A percentile compares a stretch with the other conserved stretches of the same genome.
phyloP scores from a whole-genome alignment of 1,140 invertebrate species.

The Geopemphigus sp. region DNA sequence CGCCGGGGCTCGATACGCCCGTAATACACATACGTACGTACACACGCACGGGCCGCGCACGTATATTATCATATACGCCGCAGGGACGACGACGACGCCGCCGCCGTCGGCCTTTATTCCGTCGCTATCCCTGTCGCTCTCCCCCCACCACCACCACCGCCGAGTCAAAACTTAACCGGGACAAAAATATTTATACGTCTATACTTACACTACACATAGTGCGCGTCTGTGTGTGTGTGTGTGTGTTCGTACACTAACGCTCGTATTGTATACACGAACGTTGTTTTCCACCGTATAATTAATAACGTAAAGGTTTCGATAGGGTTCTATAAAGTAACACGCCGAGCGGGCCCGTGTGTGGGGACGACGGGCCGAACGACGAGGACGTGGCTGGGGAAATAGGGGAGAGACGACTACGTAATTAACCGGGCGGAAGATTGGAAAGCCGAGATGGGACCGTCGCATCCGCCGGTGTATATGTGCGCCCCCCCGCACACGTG shows the following conservation, averaged over 20 bases:
- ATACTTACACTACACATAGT: not conserved
- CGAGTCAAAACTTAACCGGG: constrained; percentile 20
- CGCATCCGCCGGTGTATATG: no score
- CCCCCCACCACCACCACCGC: not conserved
- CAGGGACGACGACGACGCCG: not conserved
- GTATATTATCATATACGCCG: not conserved
- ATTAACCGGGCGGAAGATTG: constrained; percentile 23
- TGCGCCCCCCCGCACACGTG: no score
- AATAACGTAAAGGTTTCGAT: constrained; percentile 26
- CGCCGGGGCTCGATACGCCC: constrained; percentile 41
- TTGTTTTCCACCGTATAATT: constrained; percentile 20
- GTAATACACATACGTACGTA: no score
- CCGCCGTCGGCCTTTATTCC: constrained; percentile 9
- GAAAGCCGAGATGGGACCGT: not conserved
- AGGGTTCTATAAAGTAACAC: no score
- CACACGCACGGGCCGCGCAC: no score
- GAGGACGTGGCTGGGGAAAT: no score
- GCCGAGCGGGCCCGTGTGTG: not conserved
- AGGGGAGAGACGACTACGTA: not conserved
- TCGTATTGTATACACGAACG: no score
- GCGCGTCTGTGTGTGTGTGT: not conserved
- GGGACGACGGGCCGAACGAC: not conserved
- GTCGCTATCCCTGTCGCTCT: no score
- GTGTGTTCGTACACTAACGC: not conserved
- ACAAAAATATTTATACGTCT: not conserved